phyloP scores from a whole-genome alignment of 2,888 invertebrate species.

The Asteroscopus sphinx region DNA sequence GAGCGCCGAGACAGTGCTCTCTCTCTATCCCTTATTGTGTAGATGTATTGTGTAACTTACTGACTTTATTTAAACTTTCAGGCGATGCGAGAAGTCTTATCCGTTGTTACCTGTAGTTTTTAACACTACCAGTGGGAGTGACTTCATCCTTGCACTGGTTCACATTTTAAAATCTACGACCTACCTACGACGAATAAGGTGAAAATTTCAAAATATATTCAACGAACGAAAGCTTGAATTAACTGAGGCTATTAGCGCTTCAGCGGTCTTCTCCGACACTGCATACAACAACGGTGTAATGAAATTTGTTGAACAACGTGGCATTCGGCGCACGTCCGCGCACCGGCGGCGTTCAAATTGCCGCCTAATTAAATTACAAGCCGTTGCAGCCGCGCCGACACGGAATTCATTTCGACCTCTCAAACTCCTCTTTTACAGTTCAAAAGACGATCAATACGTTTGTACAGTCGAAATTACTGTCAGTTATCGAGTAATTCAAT shows the following conservation, averaged over 20 bases:
- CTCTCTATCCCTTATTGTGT: not conserved
- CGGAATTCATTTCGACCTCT: constrained; percentile 70
- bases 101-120: constrained; percentile 15
- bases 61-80: constrained; percentile 15
- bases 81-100: constrained; percentile 1
- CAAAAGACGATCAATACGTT: constrained; percentile 52
- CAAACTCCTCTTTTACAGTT: constrained; percentile 57
- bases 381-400: constrained; percentile 69
- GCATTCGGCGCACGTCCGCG: constrained; percentile 84
- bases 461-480: constrained; percentile 30
- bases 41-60: not conserved
- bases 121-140: not conserved
- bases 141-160: not conserved
- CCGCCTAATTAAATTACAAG: constrained; percentile 84
- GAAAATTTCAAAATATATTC: constrained; percentile 43
- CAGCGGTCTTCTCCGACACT: constrained; percentile 53
- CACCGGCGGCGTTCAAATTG: constrained; percentile 76
- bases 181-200: not conserved
- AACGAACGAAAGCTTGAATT: constrained; percentile 34
- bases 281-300: constrained; percentile 78
- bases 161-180: not conserved
- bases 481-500: constrained; percentile 21
- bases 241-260: constrained; percentile 57
- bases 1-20: not conserved
- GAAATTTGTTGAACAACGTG: constrained; percentile 77